These are phyloP conservation scores for Allygus modestus DNA, from an alignment of 2,888 invertebrate genomes.

Conservation along the genomic window DNA sequence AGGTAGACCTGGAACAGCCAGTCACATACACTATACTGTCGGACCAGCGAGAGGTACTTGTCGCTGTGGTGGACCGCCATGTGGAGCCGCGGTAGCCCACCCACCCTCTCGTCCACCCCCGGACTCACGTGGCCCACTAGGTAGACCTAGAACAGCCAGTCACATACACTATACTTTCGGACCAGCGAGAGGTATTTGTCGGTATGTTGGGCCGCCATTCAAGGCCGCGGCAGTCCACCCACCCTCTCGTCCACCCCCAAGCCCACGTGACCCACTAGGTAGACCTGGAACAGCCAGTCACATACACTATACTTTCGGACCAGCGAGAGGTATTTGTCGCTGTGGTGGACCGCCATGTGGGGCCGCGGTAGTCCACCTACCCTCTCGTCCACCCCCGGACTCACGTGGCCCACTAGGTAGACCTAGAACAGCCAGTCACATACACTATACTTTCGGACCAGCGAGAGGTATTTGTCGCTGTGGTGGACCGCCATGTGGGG, in stretches of 20 bases:
- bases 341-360: constrained; percentile 85
- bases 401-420: constrained; percentile 93
- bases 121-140: constrained; percentile 94
- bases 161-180: constrained; percentile 77
- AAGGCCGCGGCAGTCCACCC: constrained; percentile 81
- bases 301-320: constrained; percentile 82
- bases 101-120: constrained; percentile 89
- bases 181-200: constrained; percentile 85
- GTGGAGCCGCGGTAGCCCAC: constrained; percentile 80
- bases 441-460: constrained; percentile 87
- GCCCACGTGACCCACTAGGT: constrained; percentile 93
- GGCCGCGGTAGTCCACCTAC: constrained; percentile 82
- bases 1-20: constrained; percentile 85
- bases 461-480: constrained; percentile 85
- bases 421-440: constrained; percentile 90
- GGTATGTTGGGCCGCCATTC: constrained; percentile 86
- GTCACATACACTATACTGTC: constrained; percentile 76
- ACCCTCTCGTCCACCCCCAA: constrained; percentile 92
- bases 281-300: constrained; percentile 80
- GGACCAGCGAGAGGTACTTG: constrained; percentile 85
- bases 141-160: constrained; percentile 82
- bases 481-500: constrained; percentile 84
- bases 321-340: constrained; percentile 85
- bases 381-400: constrained; percentile 92
- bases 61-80: constrained; percentile 88